A percentile compares a stretch with the other conserved stretches of the same genome.
Conservation (phyloP, 2,888 invertebrate species). For the Cataglyphis rosenhaueri region DNA sequence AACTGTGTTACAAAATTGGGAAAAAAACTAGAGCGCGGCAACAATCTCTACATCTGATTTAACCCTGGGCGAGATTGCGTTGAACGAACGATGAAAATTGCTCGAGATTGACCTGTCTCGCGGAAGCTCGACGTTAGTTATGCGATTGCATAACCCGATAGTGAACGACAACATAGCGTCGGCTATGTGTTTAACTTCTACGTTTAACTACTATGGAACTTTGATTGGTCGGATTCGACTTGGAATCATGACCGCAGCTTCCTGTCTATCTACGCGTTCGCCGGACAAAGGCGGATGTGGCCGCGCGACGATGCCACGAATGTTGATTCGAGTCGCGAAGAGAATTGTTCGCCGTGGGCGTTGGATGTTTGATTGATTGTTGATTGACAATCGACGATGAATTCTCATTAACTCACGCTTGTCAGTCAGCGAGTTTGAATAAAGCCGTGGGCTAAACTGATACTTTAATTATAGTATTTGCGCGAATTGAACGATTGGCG, state of each 20-base stretch:
- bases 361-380: constrained; percentile 14
- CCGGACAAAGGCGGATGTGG: constrained; percentile 21
- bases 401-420: constrained; percentile 13
- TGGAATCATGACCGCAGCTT: constrained; percentile 59
- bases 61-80: neutral
- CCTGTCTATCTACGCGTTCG: constrained; percentile 43
- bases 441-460: constrained; percentile 28
- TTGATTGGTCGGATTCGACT: constrained; percentile 75
- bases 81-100: constrained; percentile 15
- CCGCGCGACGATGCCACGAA: constrained; percentile 5
- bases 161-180: neutral
- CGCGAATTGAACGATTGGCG: neutral
- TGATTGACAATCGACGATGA: constrained; percentile 42
- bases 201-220: constrained; percentile 72
- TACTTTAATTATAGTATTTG: constrained; percentile 41
- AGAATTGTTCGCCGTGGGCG: constrained; percentile 29
- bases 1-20: neutral
- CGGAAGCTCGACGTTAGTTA: constrained; percentile 60
- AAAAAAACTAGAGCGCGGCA: neutral
- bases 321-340: constrained; percentile 28
- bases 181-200: constrained; percentile 72
- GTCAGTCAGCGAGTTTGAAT: constrained; percentile 31
- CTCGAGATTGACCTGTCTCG: neutral
- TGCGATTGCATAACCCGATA: constrained; percentile 61
- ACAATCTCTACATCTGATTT: neutral